Base-by-base conservation (phyloP, 1,140 invertebrate genomes). In the Brachionus sp. region DNA sequence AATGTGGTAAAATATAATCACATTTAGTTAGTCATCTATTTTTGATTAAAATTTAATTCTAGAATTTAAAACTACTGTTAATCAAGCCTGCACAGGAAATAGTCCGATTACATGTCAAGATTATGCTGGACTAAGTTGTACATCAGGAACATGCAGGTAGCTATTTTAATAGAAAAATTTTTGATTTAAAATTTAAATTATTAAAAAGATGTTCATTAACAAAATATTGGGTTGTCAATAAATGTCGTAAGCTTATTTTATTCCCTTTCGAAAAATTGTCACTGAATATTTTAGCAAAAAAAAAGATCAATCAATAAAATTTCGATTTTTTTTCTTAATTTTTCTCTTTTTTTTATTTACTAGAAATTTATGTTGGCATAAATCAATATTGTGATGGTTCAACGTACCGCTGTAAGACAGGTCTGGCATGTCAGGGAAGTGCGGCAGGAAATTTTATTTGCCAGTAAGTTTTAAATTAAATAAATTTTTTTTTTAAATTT, bases 381-480 rank as follows among this genome's bases (percentile, higher is more conserved):
- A 66, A 66, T 9, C 77, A 80, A 80, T 80, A 80, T 42, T 80
- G 77, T 66, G 39, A 80, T 66, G 77, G 50, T 2, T 23, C 77
- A 19, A 62, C 33, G 19, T 80, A 62, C 7, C 9, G 12, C 4
- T 80, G 77, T 25, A 10, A 19, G 29, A 9, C n/a, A 9, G 77
- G 77, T 13, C 16, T 80, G 7, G 19, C n/a, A 9, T 80, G 77
- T 44, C 77, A 80, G 42, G 33, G 35, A 66, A 33, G 5, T 6
- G n/a, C 2, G 6, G n/a, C 46, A 9, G 77, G 50, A 57, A 42
- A 62, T 16, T 57, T 62, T 19, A 19, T 80, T 42, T 80, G 77
- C 50, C 53, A 80, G 77, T 80, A 66, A 29, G 29, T 7, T n/a
- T 5, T 35, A 1, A 42, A 42, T n/a, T 5, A 35, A 5, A 37